Conservation (phyloP, 92 coral and sea anemone genomes). For the Anthopleura xanthogrammica region DNA sequence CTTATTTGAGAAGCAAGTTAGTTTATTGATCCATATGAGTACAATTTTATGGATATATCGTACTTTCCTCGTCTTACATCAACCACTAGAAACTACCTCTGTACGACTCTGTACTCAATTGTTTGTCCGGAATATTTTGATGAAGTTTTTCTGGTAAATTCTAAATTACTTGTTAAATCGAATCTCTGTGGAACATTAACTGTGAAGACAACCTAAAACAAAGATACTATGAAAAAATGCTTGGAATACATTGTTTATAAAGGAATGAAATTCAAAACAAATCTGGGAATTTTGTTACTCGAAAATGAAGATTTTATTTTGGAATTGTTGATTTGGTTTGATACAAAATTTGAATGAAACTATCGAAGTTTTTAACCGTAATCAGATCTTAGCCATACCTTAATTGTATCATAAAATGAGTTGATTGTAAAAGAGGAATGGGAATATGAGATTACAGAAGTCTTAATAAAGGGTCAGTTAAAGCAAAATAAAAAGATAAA, state of each 20-base stretch:
- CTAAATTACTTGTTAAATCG: background rate
- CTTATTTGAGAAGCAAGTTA: too few relatives aligned
- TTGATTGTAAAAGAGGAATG: background rate
- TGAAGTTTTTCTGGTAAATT: background rate
- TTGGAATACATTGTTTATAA: too few relatives aligned
- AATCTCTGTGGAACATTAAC: background rate
- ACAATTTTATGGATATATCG: too few relatives aligned
- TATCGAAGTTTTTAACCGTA: background rate
- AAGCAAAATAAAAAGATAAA: slow-evolving; percentile 1
- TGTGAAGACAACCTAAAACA: background rate
- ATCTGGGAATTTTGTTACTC: too few relatives aligned
- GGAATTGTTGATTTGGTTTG: background rate
- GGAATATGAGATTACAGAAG: background rate
- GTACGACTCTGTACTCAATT: too few relatives aligned
- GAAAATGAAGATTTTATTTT: background rate
- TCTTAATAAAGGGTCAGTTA: background rate
- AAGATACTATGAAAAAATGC: too few relatives aligned
- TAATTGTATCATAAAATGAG: background rate
- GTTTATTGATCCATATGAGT: too few relatives aligned
- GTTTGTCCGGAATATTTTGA: background rate
- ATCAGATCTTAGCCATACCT: background rate
- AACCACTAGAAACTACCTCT: too few relatives aligned
- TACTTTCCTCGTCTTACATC: too few relatives aligned
- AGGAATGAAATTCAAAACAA: too few relatives aligned
- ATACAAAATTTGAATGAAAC: background rate